phyloP scores from a whole-genome alignment of 2,113 vertebrate genomes.

The Bubalus kerabau region DNA sequence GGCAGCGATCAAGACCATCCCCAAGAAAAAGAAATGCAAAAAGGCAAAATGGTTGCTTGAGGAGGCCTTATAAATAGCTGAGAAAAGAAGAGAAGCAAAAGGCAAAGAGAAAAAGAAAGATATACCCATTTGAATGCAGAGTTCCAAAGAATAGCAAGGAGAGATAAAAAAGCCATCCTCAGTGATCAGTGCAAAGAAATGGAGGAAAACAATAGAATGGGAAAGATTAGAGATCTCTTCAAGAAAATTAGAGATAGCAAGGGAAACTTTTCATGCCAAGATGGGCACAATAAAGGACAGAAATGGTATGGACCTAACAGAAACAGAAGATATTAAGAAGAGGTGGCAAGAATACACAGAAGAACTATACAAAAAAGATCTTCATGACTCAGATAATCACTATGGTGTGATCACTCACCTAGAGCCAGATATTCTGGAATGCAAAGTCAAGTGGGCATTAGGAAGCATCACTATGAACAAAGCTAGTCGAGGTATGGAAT shows the following conservation, averaged over 20 bases:
- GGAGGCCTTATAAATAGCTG: not conserved
- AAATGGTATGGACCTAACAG: rapidly evolving
- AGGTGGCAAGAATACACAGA: not conserved
- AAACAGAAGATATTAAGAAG: not conserved
- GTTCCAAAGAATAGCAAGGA: not conserved
- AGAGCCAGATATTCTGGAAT: not conserved
- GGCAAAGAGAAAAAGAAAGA: not conserved
- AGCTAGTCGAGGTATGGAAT: not conserved
- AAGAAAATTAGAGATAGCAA: not conserved
- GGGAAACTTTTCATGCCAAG: not conserved
- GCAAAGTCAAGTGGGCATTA: not conserved
- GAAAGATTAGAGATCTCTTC: not conserved
- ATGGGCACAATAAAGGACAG: not conserved
- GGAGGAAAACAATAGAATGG: not conserved
- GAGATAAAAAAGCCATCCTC: not conserved
- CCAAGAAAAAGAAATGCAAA: not conserved
- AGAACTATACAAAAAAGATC: not conserved
- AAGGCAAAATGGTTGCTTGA: not conserved
- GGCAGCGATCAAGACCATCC: not conserved
- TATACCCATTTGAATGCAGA: not conserved
- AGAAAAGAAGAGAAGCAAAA: not conserved
- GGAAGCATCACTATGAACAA: not conserved
- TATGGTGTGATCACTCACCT: not conserved
- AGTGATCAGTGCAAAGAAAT: not conserved
- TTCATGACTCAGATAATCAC: not conserved